Conservation (phyloP, 2,888 invertebrate species). For the Pristionchus entomophagus region DNA sequence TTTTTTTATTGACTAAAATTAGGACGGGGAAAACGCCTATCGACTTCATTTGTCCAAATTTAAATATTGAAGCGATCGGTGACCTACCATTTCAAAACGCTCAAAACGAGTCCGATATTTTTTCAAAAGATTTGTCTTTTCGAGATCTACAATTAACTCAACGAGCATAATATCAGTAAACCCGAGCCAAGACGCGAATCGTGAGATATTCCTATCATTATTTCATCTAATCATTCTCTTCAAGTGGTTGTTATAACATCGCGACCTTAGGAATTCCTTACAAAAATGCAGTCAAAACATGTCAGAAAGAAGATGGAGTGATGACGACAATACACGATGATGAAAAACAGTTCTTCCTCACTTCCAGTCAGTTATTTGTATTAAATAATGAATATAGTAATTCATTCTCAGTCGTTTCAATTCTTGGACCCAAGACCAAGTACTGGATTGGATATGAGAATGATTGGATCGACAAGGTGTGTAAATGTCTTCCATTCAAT, state of each 20-base stretch:
- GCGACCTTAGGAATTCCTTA: neutral
- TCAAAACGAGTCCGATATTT: too few relatives aligned
- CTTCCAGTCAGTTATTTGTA: neutral
- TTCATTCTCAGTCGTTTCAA: neutral
- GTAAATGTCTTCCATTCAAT: neutral
- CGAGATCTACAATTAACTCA: too few relatives aligned
- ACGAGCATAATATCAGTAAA: too few relatives aligned
- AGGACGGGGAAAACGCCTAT: too few relatives aligned
- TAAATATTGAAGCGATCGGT: too few relatives aligned
- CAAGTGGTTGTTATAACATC: neutral
- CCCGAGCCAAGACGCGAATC: neutral
- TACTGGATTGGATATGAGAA: neutral
- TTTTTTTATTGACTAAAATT: too few relatives aligned
- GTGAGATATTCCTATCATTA: neutral
- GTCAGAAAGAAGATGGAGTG: neutral
- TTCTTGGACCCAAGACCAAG: neutral
- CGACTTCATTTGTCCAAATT: too few relatives aligned
- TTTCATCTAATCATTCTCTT: neutral
- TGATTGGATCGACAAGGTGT: neutral
- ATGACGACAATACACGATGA: neutral
- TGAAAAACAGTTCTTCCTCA: slow-evolving; percentile 1
- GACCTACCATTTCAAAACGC: too few relatives aligned
- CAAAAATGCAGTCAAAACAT: neutral
- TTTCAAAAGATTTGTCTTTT: too few relatives aligned
- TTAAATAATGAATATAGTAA: too few relatives aligned